These are phyloP conservation scores for Montipora capitata DNA, from an alignment of 92 coral and sea anemone species.

Conservation along the genomic window DNA sequence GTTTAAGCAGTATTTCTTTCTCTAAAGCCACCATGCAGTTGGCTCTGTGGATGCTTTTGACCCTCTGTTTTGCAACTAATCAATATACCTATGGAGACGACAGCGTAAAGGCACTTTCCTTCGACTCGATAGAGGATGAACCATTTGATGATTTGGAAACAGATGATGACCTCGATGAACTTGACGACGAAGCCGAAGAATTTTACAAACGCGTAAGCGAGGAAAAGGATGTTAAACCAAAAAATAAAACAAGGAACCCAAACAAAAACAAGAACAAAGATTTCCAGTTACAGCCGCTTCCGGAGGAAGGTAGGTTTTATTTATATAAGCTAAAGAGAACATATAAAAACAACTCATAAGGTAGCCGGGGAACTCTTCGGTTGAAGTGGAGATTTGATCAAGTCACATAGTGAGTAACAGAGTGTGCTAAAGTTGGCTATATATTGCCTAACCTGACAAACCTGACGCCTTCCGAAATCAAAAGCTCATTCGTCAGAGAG, in stretches of 20 bases:
- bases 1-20: not conserved
- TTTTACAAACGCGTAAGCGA: slow-evolving; percentile 5
- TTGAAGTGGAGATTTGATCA: no score
- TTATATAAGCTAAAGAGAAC: not conserved
- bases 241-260: not conserved
- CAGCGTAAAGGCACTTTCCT: not conserved
- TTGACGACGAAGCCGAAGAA: slow-evolving; percentile 11
- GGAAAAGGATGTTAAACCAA: not conserved
- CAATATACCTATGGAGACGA: slow-evolving; percentile 12
- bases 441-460: no score
- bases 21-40: slow-evolving; percentile 10
- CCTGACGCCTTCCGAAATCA: no score
- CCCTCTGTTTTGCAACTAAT: not conserved
- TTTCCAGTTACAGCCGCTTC: not conserved
- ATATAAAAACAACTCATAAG: no score
- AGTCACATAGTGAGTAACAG: no score
- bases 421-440: no score
- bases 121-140: not conserved
- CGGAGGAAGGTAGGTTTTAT: slow-evolving; percentile 5
- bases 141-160: not conserved
- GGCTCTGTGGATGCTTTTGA: not conserved
- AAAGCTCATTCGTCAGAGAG: no score
- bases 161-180: slow-evolving; percentile 14
- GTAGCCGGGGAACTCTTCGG: no score
- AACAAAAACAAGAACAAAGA: not conserved